Evolutionary conservation across 2,888 invertebrate species (phyloP).

Genomic region (Synanthedon andrenaeformis): DNA sequence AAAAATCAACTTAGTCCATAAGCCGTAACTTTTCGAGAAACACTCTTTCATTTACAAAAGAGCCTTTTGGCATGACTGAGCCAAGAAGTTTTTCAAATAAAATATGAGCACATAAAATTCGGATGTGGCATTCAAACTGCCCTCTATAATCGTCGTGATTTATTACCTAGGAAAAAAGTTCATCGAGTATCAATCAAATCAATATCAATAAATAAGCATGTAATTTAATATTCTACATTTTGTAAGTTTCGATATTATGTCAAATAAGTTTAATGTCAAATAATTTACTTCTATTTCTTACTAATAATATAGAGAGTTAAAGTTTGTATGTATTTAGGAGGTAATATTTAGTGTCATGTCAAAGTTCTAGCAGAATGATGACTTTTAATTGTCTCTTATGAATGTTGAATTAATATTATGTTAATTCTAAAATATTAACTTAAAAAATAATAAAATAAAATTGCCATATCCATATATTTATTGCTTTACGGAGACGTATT

Average conservation of each 20-base stretch:
- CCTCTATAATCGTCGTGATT: neutral
- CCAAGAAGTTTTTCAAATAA: constrained; percentile 43
- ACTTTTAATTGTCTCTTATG: neutral
- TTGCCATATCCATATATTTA: neutral
- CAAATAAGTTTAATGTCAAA: too few species aligned
- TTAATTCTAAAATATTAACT: too few species aligned
- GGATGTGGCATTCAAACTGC: constrained; percentile 4
- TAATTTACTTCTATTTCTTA: too few species aligned
- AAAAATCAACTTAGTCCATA: constrained; percentile 56
- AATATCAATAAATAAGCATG: too few species aligned
- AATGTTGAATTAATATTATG: too few species aligned
- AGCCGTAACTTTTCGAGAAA: constrained; percentile 55
- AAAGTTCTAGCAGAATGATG: neutral
- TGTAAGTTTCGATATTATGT: too few species aligned
- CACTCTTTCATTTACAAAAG: constrained; percentile 43
- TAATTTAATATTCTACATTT: too few species aligned
- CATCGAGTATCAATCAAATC: too few species aligned
- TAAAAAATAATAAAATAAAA: neutral
- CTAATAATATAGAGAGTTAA: too few species aligned
- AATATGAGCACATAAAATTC: constrained; percentile 11
- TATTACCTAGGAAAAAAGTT: too few species aligned
- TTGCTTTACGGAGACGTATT: constrained; percentile 14
- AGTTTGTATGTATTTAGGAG: too few species aligned
- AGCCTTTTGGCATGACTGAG: constrained; percentile 47
- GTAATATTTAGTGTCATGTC: too few species aligned